Base-by-base conservation (phyloP, 2,113 vertebrate species). In the Poeciliopsis turrubarensis region DNA sequence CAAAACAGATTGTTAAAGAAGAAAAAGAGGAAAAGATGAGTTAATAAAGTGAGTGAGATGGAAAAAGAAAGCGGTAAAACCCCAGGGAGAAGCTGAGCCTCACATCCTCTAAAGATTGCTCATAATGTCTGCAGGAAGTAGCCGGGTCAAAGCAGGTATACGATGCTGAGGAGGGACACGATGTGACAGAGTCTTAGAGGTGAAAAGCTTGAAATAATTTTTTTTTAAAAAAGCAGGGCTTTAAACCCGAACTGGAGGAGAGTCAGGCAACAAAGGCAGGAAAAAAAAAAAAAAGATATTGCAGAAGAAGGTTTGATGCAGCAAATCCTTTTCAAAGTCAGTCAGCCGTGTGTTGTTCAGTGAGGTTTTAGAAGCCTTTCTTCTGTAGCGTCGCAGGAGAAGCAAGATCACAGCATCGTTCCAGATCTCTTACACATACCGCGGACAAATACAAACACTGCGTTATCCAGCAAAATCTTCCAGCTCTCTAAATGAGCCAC, bases 141-240 rank as follows among this genome's bases (percentile, higher is more conserved):
- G 89, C 73, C 83, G 79, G 83, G 88, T 44, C 91, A 89, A 66
- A 81, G 83, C 86, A 90, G 89, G 90, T 90, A 89, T 73, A 82
- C 69, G 79, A 88, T 79, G 80, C 75, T 84, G 80, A 41, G 57
- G 37, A 76, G 31, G 79, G 67, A 80, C 80, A 81, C 64, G 73
- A 77, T 83, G 80, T 41, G 76, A 86, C 86, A 84, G 34, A 34
- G 72, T 86, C 73, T n/a, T 39, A 68, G 70, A 87, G 30, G 60
- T 62, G 9, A 30, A 78, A 37, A 44, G 17, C 57, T 73, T 30
- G n/a, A 22, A 41, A 41, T 15, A 26, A 34, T n/a, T n/a, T n/a
- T n/a, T n/a, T n/a, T n/a, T n/a, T n/a, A 62, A 78, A 75, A 73
- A 60, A 22, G 31, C 57, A 11, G 25, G 22, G 67, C 67, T 61